Evolutionary conservation across 1,140 invertebrate species (phyloP).

Genomic region (Zaprionus capensis): DNA sequence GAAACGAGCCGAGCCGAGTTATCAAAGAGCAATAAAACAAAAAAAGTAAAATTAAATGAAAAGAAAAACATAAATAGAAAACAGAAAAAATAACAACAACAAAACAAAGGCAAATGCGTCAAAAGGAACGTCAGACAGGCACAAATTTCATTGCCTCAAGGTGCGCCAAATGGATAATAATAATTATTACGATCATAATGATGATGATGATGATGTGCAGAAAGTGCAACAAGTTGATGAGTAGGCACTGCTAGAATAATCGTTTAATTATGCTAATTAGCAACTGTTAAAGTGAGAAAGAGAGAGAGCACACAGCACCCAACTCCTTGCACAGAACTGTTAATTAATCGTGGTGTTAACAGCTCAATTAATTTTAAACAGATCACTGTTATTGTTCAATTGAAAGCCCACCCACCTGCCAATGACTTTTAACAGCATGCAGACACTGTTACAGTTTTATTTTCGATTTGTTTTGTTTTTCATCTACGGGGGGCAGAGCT

Average conservation of each 20-base stretch:
- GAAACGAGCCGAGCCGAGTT: constrained; percentile 51
- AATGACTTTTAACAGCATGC: not conserved
- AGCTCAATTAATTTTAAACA: not conserved
- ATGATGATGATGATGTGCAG: not conserved
- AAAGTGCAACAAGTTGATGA: constrained; percentile 24
- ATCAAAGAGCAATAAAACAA: constrained; percentile 53
- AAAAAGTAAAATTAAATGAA: constrained; percentile 57
- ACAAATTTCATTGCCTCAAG: constrained; percentile 34
- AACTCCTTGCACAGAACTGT: not conserved
- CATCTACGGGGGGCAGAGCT: constrained; percentile 19
- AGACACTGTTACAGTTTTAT: constrained; percentile 44
- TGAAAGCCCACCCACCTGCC: not conserved
- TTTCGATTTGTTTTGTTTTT: constrained; percentile 39
- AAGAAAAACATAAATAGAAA: constrained; percentile 59
- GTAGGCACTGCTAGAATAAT: not conserved
- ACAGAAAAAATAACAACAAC: constrained; percentile 50
- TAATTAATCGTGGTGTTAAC: not conserved
- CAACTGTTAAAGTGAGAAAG: not conserved
- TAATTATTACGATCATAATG: constrained; percentile 6
- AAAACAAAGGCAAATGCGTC: constrained; percentile 69
- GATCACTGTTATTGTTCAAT: not conserved
- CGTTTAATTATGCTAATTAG: not conserved
- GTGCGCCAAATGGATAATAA: constrained; percentile 18
- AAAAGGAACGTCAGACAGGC: constrained; percentile 28
- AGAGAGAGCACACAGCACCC: too few relatives aligned